Evolutionary conservation across 2,888 invertebrate species (phyloP), one percentile per base, ranked within the genome.

Genomic region (Amaurobius ferox): DNA sequence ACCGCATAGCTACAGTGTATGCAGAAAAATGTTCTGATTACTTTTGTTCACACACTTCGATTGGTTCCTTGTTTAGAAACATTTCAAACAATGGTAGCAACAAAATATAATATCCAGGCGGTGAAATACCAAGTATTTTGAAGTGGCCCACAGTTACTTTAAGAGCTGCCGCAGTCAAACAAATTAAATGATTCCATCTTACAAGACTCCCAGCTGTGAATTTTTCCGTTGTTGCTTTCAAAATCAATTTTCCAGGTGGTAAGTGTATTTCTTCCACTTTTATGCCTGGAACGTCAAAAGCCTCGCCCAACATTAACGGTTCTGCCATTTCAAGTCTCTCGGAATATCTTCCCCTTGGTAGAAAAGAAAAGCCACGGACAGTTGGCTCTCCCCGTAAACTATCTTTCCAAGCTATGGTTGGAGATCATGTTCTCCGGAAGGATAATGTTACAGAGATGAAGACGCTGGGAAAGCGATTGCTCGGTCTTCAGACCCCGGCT

Each of bases 401-500:
- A 44, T 44, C 44, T 11, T 44, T 71, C 11, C 23, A 79, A 62
- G 66, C 66, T 48, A 70, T 48, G 28, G 66, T 71, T 2, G 44
- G 44, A 44, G 44, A 55, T 55, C 55, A 55, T 55, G 55, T 55
- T 55, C 23, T n/a, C 64, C 28, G 44, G n/a, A n/a, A 44, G 35
- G 66, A 67, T 73, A 48, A 30, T 23, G 35, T 80, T 67, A 72
- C 73, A 28, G 48, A 3, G n/a, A 19, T 35, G 2, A 9, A 71
- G 62, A 61, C 68, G 78, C 72, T 48, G 72, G 67, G 66, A 80
- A 80, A 72, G 64, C 26, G 16, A 23, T 35, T 28, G 28, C 72
- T 61, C 32, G 5, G 6, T 44, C 16, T 44, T 44, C 2, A 13
- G 2, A 16, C 11, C 11, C 11, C n/a, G 2, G 44, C 16, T 2